Conservation (phyloP, 1,140 invertebrate genomes). For the Triops longicaudatus region DNA sequence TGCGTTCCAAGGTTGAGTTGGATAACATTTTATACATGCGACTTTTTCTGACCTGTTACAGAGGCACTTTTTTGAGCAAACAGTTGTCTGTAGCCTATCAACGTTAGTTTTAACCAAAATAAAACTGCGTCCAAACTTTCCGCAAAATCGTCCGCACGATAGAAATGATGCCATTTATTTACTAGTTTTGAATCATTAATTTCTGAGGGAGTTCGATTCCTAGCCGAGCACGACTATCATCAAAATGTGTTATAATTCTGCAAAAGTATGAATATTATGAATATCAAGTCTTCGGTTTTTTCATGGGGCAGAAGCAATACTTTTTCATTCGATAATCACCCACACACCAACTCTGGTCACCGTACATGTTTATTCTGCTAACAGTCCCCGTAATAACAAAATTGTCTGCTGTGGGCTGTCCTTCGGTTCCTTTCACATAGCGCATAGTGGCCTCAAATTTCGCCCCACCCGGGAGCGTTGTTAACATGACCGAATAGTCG, state of each 20-base stretch:
- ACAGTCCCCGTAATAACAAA: constrained; percentile 38
- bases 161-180: too few species aligned
- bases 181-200: too few species aligned
- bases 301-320: constrained; percentile 35
- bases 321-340: constrained; percentile 58
- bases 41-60: not conserved
- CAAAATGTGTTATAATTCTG: too few species aligned
- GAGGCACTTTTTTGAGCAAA: too few species aligned
- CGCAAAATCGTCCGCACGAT: too few species aligned
- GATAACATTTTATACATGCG: not conserved
- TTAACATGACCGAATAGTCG: constrained; percentile 57
- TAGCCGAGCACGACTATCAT: too few species aligned
- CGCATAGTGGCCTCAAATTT: constrained; percentile 65
- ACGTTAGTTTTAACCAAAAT: too few species aligned
- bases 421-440: not conserved
- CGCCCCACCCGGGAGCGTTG: constrained; percentile 56
- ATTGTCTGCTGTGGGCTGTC: not conserved
- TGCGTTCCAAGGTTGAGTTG: constrained; percentile 62
- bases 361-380: constrained; percentile 72
- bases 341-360: constrained; percentile 66
- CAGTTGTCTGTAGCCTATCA: too few species aligned
- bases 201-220: too few species aligned
- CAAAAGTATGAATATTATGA: too few species aligned
- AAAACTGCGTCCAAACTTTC: too few species aligned
- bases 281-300: not conserved